A percentile compares a stretch with the other conserved stretches of the same genome.
Conservation (phyloP, 2,113 vertebrate genomes). For the Spizaetus ornatus region DNA sequence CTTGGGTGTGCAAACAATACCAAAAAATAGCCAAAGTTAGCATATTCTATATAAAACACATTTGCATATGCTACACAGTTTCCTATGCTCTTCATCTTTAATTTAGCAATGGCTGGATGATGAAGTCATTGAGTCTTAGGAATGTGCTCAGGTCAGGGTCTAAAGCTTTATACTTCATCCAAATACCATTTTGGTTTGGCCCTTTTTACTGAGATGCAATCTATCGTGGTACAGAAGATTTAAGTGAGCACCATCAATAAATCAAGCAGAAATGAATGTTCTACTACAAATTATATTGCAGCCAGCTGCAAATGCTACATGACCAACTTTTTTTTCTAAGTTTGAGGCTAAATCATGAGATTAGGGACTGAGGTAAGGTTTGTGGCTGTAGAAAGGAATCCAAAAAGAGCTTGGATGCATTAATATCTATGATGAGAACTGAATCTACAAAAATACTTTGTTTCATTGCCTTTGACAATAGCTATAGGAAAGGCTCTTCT, state of each 20-base stretch:
- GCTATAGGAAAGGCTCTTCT: neutral
- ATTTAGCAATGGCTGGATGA: conserved; percentile 41
- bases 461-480: neutral
- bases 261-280: conserved; percentile 20
- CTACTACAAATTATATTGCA: neutral
- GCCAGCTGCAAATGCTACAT: conserved; percentile 9
- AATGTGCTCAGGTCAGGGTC: conserved; percentile 24
- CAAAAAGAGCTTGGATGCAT: neutral
- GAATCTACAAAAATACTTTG: neutral
- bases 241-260: conserved; percentile 31
- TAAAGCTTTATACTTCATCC: conserved; percentile 53
- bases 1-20: conserved; percentile 21
- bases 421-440: neutral
- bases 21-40: neutral
- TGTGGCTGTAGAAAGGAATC: neutral
- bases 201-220: conserved; percentile 34
- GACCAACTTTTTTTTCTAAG: neutral
- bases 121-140: conserved; percentile 10
- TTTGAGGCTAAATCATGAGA: neutral
- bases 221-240: neutral
- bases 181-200: conserved; percentile 47
- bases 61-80: neutral
- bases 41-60: conserved; percentile 4
- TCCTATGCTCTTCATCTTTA: conserved; percentile 29
- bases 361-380: neutral